Evolutionary conservation across 2,113 vertebrate species (phyloP), one percentile per base, ranked within the genome.

Genomic region (Cricetomys ansorgei): DNA sequence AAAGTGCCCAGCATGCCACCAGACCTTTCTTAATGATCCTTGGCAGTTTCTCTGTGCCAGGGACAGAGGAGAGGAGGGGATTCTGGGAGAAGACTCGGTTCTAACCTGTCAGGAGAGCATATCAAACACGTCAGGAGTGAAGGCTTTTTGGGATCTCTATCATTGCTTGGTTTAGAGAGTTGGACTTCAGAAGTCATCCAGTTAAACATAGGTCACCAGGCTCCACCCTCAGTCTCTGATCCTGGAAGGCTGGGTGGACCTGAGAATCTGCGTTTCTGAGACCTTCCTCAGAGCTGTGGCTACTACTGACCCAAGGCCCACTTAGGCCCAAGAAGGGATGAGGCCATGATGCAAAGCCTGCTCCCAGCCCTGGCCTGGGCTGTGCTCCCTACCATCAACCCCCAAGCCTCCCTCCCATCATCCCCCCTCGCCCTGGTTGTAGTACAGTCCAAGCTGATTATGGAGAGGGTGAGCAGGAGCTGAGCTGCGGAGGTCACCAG

Each of bases 331-430:
- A 45, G 53, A 87, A 59, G 65, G 40, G 9, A 73, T 72, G n/a
- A n/a, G 70, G 37, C 17, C 19, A 7, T 5, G 7, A 17, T n/a
- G 65, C 59, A 57, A 62, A 64, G 2, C 59, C 10, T 73, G 76
- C 43, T 67, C 69, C 55, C 70, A 55, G 80, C 13, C 37, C 11
- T 7, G 2, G 0, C 81, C 37, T 27, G 43, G 9, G 40, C 48
- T 31, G 1, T 10, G 13, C 34, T n/a, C 4, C 16, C 37, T 12
- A 4, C 59, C 62, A 0, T 50, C 4, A 5, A 9, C 45, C 23
- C 80, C 34, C 9, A 0, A 3, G 15, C 27, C 50, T 85, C 27
- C 67, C 45, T 55, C 21, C 40, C 25, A 48, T 16, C n/a, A 25
- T 55, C 16, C 53, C 40, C 55, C 6, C 31, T 23, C n/a, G n/a